Percentiles rank a stretch among this genome's conserved stretches.
phyloP scores from a whole-genome alignment of 2,113 vertebrate genomes.

The Tachysurus fulvidraco region DNA sequence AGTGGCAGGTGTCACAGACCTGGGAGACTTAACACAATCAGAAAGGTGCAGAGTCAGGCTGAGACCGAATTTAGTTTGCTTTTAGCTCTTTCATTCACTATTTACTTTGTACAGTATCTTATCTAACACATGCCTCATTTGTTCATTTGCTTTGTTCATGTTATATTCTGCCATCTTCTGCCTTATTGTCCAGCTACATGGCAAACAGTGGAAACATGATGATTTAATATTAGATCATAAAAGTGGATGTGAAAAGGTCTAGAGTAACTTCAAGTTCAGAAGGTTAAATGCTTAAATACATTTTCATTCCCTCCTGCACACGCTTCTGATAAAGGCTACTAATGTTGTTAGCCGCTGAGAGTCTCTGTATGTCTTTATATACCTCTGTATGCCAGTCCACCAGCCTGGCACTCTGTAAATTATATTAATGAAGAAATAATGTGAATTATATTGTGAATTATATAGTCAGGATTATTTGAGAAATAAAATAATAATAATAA shows the following conservation, averaged over 20 bases:
- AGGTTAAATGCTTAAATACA: background rate
- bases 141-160: background rate
- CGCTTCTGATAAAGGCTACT: background rate
- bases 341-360: background rate
- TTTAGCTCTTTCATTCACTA: background rate
- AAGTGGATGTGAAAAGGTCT: background rate
- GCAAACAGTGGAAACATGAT: background rate
- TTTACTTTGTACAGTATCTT: background rate
- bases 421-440: background rate
- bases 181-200: background rate
- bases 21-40: slow-evolving; percentile 18
- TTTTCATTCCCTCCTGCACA: background rate
- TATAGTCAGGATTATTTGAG: too few relatives aligned
- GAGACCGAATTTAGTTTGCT: background rate
- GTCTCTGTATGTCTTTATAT: background rate
- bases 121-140: background rate
- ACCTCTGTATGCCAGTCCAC: background rate
- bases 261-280: background rate
- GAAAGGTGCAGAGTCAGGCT: background rate
- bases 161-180: too few relatives aligned
- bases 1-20: slow-evolving; percentile 38
- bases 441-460: too few relatives aligned
- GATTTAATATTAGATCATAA: background rate
- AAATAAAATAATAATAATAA: background rate
- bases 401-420: background rate